A percentile compares a stretch with the other conserved stretches of the same genome.
These are phyloP conservation scores for Trissonchulus latispiculum DNA, from an alignment of 2,888 invertebrate species.

Conservation along the genomic window DNA sequence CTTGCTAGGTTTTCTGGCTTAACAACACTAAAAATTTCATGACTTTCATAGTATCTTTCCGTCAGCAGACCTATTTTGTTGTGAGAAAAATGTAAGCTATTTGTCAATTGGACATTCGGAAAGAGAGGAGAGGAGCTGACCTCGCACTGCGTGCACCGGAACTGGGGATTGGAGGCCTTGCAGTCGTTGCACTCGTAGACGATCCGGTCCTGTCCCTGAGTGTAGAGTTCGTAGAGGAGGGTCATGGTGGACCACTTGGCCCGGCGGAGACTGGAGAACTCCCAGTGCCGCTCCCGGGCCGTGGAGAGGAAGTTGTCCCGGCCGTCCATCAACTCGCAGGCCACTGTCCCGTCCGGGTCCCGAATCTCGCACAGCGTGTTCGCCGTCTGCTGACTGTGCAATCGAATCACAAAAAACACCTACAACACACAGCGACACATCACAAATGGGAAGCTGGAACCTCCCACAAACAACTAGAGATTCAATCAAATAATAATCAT, in stretches of 20 bases:
- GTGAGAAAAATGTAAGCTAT: too few species aligned
- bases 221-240: slow-evolving; percentile 95
- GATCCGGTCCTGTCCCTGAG: slow-evolving; percentile 93
- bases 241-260: slow-evolving; percentile 93
- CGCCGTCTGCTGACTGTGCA: slow-evolving; percentile 88
- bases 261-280: slow-evolving; percentile 86
- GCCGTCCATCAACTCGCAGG: slow-evolving; percentile 98
- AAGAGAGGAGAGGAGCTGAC: too few species aligned
- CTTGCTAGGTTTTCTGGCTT: slow-evolving; percentile 95
- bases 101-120: too few species aligned
- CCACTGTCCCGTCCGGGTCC: slow-evolving; percentile 88
- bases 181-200: slow-evolving; percentile 98
- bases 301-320: slow-evolving; percentile 95
- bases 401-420: slow-evolving; percentile 96
- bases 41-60: neutral
- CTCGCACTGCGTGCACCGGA: slow-evolving; percentile 92
- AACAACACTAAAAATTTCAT: slow-evolving; percentile 30
- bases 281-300: slow-evolving; percentile 95
- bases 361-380: slow-evolving; percentile 76
- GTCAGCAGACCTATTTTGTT: neutral
- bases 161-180: slow-evolving; percentile 84
- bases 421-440: too few species aligned
- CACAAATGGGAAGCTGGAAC: too few species aligned
- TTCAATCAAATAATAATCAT: too few species aligned
- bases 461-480: too few species aligned